A percentile compares a stretch with the other conserved stretches of the same genome.
Conservation (phyloP, 2,888 invertebrate species). For the Drosophila meridiana region DNA sequence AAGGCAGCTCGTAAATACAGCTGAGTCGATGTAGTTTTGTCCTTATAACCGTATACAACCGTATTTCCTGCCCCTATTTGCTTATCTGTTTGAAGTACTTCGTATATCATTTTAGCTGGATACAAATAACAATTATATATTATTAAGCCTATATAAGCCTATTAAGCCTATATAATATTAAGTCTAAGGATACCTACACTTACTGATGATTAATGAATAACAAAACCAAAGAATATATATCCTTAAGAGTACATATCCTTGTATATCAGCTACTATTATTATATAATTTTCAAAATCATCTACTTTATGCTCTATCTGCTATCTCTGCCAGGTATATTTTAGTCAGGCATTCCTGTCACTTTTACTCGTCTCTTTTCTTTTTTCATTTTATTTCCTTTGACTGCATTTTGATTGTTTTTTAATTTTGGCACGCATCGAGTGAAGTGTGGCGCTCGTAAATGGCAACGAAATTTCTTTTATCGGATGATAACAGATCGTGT, state of each 20-base stretch:
- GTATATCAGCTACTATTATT: too few relatives aligned
- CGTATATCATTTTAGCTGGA: too few relatives aligned
- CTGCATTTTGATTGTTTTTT: slow-evolving; percentile 14
- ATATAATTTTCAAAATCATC: not conserved
- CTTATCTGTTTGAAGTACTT: not conserved
- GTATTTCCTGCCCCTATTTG: not conserved
- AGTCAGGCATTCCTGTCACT: not conserved
- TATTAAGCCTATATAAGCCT: too few relatives aligned
- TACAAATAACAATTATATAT: too few relatives aligned
- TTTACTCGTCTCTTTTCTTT: slow-evolving; percentile 3
- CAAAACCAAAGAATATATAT: too few relatives aligned
- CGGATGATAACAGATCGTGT: slow-evolving; percentile 62
- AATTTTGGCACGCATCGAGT: slow-evolving; percentile 64
- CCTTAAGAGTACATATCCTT: too few relatives aligned
- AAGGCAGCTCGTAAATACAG: not conserved
- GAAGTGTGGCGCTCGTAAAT: slow-evolving; percentile 60
- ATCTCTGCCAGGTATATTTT: not conserved
- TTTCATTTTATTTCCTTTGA: slow-evolving; percentile 8
- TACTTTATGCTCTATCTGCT: too few relatives aligned
- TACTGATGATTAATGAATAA: not conserved
- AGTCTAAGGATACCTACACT: too few relatives aligned
- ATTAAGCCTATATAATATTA: too few relatives aligned
- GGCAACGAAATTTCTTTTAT: slow-evolving; percentile 63
- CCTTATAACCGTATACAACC: not conserved
- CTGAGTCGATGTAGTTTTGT: not conserved